These are phyloP conservation scores for Parambassis ranga DNA, from an alignment of 2,797 vertebrate genomes.

Conservation along the genomic window DNA sequence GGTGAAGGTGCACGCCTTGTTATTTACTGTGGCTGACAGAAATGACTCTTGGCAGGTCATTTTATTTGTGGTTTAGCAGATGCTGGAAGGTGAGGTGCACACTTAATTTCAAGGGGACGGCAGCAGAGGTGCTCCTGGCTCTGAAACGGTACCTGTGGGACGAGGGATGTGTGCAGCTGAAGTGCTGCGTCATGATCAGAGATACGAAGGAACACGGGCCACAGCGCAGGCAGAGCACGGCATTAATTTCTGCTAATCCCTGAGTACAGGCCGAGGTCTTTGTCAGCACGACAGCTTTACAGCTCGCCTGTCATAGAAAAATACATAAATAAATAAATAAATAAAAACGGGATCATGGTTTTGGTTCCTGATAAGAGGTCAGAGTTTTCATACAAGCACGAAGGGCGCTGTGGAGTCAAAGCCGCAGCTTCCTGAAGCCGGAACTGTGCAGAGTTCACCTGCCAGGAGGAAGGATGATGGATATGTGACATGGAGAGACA, in stretches of 20 bases:
- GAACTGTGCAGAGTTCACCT: constrained; percentile 11
- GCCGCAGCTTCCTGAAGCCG: not conserved
- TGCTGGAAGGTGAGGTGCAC: not conserved
- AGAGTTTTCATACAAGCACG: not conserved
- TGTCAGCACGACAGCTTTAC: constrained; percentile 28
- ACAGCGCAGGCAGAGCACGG: constrained; percentile 2
- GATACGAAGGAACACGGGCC: not conserved
- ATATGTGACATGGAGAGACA: not conserved
- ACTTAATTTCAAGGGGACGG: constrained; percentile 22
- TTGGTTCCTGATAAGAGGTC: constrained; percentile 11
- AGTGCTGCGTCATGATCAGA: constrained; percentile 45
- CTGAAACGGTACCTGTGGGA: not conserved
- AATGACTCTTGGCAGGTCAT: constrained; percentile 6
- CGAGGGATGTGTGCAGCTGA: not conserved
- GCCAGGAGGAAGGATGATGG: constrained; percentile 5
- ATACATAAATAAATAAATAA: constrained; percentile 3
- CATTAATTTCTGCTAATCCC: constrained; percentile 40
- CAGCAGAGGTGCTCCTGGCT: constrained; percentile 1
- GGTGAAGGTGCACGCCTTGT: not conserved
- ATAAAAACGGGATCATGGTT: not conserved
- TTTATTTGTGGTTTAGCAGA: constrained; percentile 2
- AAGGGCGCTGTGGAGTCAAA: not conserved
- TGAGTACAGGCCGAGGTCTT: constrained; percentile 18
- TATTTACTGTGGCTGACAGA: constrained; percentile 6
- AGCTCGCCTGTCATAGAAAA: constrained; percentile 14